phyloP scores from a whole-genome alignment of 2,888 invertebrate genomes.

The Omphaloscelis lunosa region DNA sequence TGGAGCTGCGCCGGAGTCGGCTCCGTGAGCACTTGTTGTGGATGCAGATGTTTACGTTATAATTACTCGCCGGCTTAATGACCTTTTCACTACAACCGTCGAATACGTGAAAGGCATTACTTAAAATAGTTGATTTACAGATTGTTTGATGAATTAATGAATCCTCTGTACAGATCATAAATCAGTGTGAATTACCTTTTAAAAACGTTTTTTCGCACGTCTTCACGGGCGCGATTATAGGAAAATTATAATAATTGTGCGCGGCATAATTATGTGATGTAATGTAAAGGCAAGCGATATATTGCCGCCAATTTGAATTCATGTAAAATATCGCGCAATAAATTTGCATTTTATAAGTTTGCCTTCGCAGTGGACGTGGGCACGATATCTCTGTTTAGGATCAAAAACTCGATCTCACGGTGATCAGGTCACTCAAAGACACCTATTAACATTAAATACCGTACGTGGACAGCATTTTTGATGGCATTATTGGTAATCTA shows the following conservation, averaged over 20 bases:
- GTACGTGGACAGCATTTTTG: constrained; percentile 35
- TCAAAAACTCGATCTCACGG: constrained; percentile 77
- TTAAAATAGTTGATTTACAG: constrained; percentile 70
- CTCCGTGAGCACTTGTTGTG: constrained; percentile 79
- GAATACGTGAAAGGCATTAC: constrained; percentile 64
- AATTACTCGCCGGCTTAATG: constrained; percentile 85
- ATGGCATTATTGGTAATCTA: constrained; percentile 20
- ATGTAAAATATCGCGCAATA: constrained; percentile 89
- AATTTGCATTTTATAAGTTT: constrained; percentile 90
- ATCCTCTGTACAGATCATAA: constrained; percentile 80
- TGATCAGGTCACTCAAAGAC: constrained; percentile 67
- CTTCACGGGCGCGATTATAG: constrained; percentile 88
- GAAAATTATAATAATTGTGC: constrained; percentile 90
- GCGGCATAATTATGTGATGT: constrained; percentile 87
- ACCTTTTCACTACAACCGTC: constrained; percentile 81
- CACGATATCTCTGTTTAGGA: constrained; percentile 87
- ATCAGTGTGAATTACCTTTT: constrained; percentile 83
- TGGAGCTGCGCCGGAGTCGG: constrained; percentile 72
- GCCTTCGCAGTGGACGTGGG: constrained; percentile 80
- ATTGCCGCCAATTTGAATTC: constrained; percentile 88
- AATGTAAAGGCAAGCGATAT: constrained; percentile 85
- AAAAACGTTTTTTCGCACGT: constrained; percentile 90
- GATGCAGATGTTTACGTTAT: constrained; percentile 88
- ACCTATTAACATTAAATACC: constrained; percentile 52
- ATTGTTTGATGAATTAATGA: constrained; percentile 77